Evolutionary conservation across 1,140 invertebrate species (phyloP).

Genomic region (Dendrolimus punctatus): DNA sequence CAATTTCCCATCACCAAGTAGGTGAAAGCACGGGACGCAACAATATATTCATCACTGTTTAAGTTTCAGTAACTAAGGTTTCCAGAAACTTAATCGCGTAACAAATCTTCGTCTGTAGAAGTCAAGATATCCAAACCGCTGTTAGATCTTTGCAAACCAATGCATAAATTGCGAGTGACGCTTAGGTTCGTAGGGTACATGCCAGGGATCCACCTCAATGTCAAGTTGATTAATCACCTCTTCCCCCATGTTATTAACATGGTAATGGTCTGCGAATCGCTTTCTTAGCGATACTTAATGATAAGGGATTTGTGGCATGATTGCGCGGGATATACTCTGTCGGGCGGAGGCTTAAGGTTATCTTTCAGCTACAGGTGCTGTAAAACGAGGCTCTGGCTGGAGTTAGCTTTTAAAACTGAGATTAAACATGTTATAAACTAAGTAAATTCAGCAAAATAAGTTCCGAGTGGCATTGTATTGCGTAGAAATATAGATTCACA

Average conservation of each 20-base stretch:
- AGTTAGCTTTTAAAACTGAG: not conserved
- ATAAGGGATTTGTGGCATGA: conserved; percentile 65
- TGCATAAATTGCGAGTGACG: conserved; percentile 58
- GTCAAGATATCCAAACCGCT: conserved; percentile 7
- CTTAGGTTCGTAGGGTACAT: conserved; percentile 40
- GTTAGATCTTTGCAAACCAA: conserved; percentile 40
- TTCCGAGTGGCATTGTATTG: too few species aligned
- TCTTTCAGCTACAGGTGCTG: conserved; percentile 43
- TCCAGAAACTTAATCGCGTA: conserved; percentile 2
- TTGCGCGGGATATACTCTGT: conserved; percentile 41
- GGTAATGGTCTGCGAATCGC: conserved; percentile 65
- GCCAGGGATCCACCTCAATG: conserved; percentile 37
- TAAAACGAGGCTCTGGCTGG: not conserved
- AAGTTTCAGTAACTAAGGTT: too few species aligned
- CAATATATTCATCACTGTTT: too few species aligned
- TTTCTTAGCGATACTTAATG: conserved; percentile 71
- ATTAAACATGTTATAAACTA: not conserved
- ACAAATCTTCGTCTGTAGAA: conserved; percentile 4
- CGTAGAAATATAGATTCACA: too few species aligned
- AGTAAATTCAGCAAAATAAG: too few species aligned
- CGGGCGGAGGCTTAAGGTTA: conserved; percentile 29
- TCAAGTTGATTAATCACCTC: conserved; percentile 66
- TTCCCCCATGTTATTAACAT: conserved; percentile 68
- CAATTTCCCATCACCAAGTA: too few species aligned
- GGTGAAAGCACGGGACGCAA: too few species aligned